phyloP scores from a whole-genome alignment of 2,113 vertebrate species.

The Chaetodon auriga region DNA sequence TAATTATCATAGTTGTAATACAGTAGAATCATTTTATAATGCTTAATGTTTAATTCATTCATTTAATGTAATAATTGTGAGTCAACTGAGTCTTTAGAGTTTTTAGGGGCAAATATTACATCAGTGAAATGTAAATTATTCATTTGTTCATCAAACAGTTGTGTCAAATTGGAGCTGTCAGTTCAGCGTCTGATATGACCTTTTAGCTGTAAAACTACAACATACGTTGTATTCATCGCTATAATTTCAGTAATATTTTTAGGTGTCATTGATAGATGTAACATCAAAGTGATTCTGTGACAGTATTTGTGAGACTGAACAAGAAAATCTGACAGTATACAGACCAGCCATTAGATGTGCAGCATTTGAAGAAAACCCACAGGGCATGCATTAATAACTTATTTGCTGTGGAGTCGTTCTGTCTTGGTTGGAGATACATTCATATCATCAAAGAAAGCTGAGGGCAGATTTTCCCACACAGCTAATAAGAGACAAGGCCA shows the following conservation, averaged over 20 bases:
- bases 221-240: too few species aligned
- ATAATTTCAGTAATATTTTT: not conserved
- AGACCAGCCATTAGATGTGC: not conserved
- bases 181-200: too few species aligned
- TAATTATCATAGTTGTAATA: too few species aligned
- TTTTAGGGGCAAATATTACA: too few species aligned
- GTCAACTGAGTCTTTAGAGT: too few species aligned
- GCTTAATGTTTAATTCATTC: too few species aligned
- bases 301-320: not conserved
- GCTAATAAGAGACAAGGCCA: constrained; percentile 2
- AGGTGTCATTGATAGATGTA: not conserved
- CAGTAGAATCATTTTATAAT: too few species aligned
- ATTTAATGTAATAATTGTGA: too few species aligned
- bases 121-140: too few species aligned
- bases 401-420: constrained; percentile 13
- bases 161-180: too few species aligned
- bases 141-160: too few species aligned
- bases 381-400: not conserved
- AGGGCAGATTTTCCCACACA: constrained; percentile 6
- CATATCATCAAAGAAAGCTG: not conserved
- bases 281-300: not conserved
- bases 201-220: not conserved
- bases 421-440: not conserved
- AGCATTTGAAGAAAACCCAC: not conserved
- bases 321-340: not conserved